Base-by-base conservation (phyloP, 37 sponge, comb jelly and placozoan species). In the Dysidea cf. avara region DNA sequence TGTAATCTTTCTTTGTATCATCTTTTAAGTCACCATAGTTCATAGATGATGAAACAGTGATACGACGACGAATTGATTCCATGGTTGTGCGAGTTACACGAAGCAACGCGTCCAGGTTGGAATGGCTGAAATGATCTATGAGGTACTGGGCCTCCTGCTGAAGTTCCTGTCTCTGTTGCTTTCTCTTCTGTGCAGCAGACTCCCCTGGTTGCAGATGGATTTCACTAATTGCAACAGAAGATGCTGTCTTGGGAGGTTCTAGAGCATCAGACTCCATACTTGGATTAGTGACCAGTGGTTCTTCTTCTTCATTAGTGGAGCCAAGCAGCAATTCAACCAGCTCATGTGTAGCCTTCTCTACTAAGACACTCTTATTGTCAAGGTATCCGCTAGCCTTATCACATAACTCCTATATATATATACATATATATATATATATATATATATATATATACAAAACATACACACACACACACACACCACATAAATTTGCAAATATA, bases 101-200 rank as follows among this genome's bases (percentile, higher is more conserved):
- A 21, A 97, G 57, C 1, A 97, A 83, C 4, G 92, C 83, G 18
- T 90, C 86, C 9, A 87, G 57, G 39, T 61, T 82, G 57, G 75
- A 58, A 29, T 70, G 87, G 47, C 73, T 81, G 38, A 92, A 78
- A 54, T 89, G 77, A 25, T 74, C 69, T 20, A 83, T 24, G 39
- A 97, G 68, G 16, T 74, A 69, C 14, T 63, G 30, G 16, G 89
- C 96, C 48, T 83, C 96, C 18, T 80, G 60, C 28, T 68, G 35
- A 25, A 95, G 83, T 34, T 78, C 79, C 30, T 61, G 47, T 36
- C 26, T 65, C 49, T 68, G 76, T 47, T 81, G 51, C 37, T 52
- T 38, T 26, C 54, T 48, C 46, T 75, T 71, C 78, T 66, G 50
- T 18, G 37, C 37, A 17, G 83, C 33, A 3, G 47, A 20, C 22